A percentile compares a stretch with the other conserved stretches of the same genome.
These are phyloP conservation scores for Alouatta palliata DNA, from an alignment of 2,113 vertebrate genomes.

Conservation along the genomic window DNA sequence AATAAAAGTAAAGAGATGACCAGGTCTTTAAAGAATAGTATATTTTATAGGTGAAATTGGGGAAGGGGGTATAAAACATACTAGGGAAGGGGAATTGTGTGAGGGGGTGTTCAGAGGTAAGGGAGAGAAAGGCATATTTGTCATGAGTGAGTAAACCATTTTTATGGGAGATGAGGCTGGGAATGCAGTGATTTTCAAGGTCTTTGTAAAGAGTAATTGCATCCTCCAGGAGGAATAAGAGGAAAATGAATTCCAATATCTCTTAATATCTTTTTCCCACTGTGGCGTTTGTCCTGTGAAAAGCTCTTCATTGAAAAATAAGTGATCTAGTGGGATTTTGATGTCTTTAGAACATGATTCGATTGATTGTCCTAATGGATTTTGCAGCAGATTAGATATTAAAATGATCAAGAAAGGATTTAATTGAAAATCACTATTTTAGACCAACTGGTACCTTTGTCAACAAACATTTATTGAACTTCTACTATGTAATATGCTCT, in stretches of 20 bases:
- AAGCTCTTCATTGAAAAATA: slow-evolving; percentile 43
- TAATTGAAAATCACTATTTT: slow-evolving; percentile 58
- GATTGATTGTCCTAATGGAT: slow-evolving; percentile 48
- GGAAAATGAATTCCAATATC: slow-evolving; percentile 49
- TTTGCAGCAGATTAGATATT: slow-evolving; percentile 61
- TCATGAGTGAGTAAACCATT: background rate
- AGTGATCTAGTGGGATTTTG: slow-evolving; percentile 28
- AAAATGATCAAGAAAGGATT: slow-evolving; percentile 52
- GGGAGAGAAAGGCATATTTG: background rate
- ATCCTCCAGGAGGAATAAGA: slow-evolving; percentile 22
- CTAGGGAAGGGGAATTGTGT: background rate
- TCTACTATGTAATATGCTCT: background rate
- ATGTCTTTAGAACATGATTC: slow-evolving; percentile 36
- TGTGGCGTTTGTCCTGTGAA: slow-evolving; percentile 54
- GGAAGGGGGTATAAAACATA: background rate
- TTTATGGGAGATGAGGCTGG: background rate
- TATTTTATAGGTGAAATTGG: background rate
- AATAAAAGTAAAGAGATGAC: background rate
- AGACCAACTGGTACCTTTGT: slow-evolving; percentile 40
- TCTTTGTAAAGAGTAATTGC: slow-evolving; percentile 41
- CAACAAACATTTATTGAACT: slow-evolving; percentile 41
- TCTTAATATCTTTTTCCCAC: slow-evolving; percentile 52
- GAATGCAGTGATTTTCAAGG: slow-evolving; percentile 17
- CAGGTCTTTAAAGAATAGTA: background rate
- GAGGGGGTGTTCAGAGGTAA: background rate